Percentiles rank a stretch among this genome's conserved stretches.
Evolutionary conservation across 2,113 vertebrate genomes (phyloP).

Genomic region (Scomber scombrus): DNA sequence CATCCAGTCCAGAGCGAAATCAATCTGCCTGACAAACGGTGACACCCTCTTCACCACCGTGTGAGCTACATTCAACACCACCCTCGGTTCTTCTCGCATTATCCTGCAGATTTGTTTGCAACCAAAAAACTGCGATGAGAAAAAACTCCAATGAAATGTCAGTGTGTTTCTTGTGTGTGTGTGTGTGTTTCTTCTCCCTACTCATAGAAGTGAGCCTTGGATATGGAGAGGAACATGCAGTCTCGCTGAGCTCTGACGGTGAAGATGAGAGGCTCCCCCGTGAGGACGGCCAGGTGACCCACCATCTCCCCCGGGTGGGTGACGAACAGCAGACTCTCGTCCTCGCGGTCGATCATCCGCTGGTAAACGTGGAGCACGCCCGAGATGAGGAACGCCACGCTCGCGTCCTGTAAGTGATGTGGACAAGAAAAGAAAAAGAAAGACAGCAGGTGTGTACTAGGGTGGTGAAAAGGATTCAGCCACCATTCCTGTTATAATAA

Average conservation of each 20-base stretch:
- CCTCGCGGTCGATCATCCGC: constrained; percentile 90
- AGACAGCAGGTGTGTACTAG: neutral
- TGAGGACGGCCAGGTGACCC: constrained; percentile 94
- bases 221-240: constrained; percentile 93
- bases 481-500: too few relatives aligned
- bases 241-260: constrained; percentile 92
- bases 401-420: constrained; percentile 86
- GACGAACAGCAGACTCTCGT: constrained; percentile 93
- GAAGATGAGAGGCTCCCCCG: constrained; percentile 96
- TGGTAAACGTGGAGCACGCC: constrained; percentile 94
- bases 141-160: neutral
- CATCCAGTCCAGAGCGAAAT: constrained; percentile 98
- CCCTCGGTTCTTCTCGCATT: constrained; percentile 91
- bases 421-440: neutral
- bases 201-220: constrained; percentile 97
- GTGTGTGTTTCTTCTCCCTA: constrained; percentile 89
- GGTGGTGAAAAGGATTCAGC: too few relatives aligned
- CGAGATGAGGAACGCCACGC: constrained; percentile 92
- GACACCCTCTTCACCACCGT: constrained; percentile 93
- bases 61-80: constrained; percentile 93
- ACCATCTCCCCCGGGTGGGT: constrained; percentile 94
- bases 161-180: neutral
- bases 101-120: constrained; percentile 83
- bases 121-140: neutral
- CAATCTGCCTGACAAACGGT: constrained; percentile 93